Conservation (phyloP, 2,888 invertebrate species). For the Podabrus alpinus region DNA sequence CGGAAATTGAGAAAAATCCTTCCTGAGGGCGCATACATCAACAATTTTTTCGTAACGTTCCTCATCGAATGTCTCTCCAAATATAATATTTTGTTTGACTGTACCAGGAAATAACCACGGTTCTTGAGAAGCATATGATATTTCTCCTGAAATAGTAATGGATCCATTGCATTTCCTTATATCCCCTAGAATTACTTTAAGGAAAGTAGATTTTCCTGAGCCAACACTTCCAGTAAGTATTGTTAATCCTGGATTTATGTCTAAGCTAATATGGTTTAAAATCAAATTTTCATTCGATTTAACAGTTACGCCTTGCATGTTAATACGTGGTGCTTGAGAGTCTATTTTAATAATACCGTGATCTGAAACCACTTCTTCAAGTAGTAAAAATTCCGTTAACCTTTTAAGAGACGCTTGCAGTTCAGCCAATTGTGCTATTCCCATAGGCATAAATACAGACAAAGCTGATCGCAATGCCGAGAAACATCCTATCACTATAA, state of each 20-base stretch:
- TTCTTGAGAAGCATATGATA: slow-evolving; percentile 62
- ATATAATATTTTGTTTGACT: slow-evolving; percentile 75
- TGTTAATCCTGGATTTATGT: slow-evolving; percentile 51
- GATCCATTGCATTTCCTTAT: slow-evolving; percentile 66
- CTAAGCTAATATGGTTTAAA: slow-evolving; percentile 51
- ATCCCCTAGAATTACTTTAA: slow-evolving; percentile 67
- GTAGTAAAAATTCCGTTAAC: slow-evolving; percentile 66
- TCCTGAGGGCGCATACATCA: slow-evolving; percentile 63
- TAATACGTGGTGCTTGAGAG: neutral
- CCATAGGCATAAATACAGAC: slow-evolving; percentile 88
- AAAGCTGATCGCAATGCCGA: slow-evolving; percentile 84
- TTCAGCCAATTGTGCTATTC: slow-evolving; percentile 80
- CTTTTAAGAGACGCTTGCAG: slow-evolving; percentile 74
- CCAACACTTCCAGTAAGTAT: slow-evolving; percentile 67
- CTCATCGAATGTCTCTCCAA: slow-evolving; percentile 64
- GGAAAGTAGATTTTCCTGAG: slow-evolving; percentile 62
- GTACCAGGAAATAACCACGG: slow-evolving; percentile 63
- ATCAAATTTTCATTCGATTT: slow-evolving; percentile 56
- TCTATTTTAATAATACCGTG: slow-evolving; percentile 35
- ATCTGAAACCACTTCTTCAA: slow-evolving; percentile 58
- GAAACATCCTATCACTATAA: slow-evolving; percentile 87
- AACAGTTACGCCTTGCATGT: slow-evolving; percentile 62
- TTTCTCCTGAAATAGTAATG: slow-evolving; percentile 64
- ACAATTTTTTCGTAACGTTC: slow-evolving; percentile 63
- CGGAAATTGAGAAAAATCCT: slow-evolving; percentile 72